Percentiles rank a stretch among this genome's conserved stretches.
phyloP scores from a whole-genome alignment of 2,888 invertebrate genomes.

The Elmis aenea region DNA sequence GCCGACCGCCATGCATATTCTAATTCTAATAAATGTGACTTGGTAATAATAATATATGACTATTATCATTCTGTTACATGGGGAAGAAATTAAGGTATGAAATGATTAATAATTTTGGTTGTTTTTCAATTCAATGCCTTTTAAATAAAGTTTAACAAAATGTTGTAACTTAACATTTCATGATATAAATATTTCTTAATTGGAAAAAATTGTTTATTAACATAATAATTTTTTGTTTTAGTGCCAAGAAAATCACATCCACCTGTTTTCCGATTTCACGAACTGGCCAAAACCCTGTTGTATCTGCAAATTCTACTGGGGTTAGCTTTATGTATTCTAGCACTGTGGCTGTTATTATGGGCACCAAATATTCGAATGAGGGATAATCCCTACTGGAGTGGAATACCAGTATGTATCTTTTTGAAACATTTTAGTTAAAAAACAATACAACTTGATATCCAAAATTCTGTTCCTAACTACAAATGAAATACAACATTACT shows the following conservation, averaged over 20 bases:
- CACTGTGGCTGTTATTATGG: conserved; percentile 56
- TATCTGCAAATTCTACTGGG: conserved; percentile 53
- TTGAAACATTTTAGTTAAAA: neutral
- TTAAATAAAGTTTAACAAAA: too few species aligned
- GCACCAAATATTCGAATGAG: conserved; percentile 54
- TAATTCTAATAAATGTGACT: too few species aligned
- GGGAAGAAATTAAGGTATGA: too few species aligned
- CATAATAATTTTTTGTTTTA: conserved; percentile 33
- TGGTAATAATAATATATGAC: too few species aligned
- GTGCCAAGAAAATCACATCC: conserved; percentile 49
- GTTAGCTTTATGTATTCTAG: conserved; percentile 50
- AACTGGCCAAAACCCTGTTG: conserved; percentile 48
- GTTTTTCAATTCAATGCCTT: too few species aligned
- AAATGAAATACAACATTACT: too few species aligned
- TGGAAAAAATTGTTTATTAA: neutral
- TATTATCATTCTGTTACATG: too few species aligned
- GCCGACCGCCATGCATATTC: too few species aligned
- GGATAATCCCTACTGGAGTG: conserved; percentile 64
- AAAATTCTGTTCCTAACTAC: too few species aligned
- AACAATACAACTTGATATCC: neutral
- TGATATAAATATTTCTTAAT: neutral
- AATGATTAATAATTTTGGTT: too few species aligned
- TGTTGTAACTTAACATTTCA: too few species aligned
- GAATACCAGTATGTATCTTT: conserved; percentile 51
- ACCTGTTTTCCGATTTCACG: conserved; percentile 48